Evolutionary conservation across 2,888 invertebrate species (phyloP).

Genomic region (Rhimphoctona megacephalus): DNA sequence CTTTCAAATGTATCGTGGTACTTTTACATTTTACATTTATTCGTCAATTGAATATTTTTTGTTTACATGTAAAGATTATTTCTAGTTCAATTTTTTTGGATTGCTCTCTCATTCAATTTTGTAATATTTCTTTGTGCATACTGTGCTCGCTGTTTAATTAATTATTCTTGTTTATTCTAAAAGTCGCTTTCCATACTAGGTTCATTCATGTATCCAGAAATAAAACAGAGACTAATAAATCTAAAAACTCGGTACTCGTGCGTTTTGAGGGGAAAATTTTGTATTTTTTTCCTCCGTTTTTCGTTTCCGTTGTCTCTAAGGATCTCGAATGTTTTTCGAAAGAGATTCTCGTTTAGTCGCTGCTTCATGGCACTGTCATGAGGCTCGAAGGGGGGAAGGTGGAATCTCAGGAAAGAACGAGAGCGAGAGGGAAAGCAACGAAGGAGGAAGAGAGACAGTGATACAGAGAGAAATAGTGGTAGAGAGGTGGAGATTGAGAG

Average conservation of each 20-base stretch:
- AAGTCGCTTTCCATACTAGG: not conserved
- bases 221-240: not conserved
- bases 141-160: not conserved
- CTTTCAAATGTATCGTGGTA: not conserved
- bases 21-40: not conserved
- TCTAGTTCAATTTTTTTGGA: not conserved
- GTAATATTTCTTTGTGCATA: not conserved
- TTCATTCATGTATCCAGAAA: not conserved
- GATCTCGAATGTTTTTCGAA: slow-evolving; percentile 54
- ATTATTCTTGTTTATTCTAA: not conserved
- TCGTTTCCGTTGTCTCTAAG: slow-evolving; percentile 6
- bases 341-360: slow-evolving; percentile 73
- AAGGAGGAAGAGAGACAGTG: slow-evolving; percentile 14
- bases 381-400: slow-evolving; percentile 10
- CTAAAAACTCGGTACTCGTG: not conserved
- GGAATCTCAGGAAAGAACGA: slow-evolving; percentile 31
- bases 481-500: slow-evolving; percentile 49
- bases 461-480: slow-evolving; percentile 21
- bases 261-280: not conserved
- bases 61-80: not conserved
- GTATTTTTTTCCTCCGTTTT: slow-evolving; percentile 26
- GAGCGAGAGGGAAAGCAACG: slow-evolving; percentile 42
- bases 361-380: slow-evolving; percentile 61
- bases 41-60: not conserved
- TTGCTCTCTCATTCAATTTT: not conserved